These are phyloP conservation scores for Smittia sp. DNA, from an alignment of 2,888 invertebrate genomes.

Conservation along the genomic window DNA sequence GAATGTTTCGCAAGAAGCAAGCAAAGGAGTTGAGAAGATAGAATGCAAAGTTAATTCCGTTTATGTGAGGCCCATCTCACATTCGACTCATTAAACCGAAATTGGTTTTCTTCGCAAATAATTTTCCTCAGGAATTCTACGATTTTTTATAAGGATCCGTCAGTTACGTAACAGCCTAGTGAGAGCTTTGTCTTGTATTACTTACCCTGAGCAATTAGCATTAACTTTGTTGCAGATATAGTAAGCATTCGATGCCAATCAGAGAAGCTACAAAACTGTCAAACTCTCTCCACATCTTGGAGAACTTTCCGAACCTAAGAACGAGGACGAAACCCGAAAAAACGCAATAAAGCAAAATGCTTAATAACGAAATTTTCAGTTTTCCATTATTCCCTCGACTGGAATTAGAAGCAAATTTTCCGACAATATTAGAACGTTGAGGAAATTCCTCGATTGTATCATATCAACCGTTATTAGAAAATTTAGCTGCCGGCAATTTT, in stretches of 20 bases:
- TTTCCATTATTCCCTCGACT: not conserved
- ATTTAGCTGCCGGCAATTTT: conserved; percentile 4
- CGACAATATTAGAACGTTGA: not conserved
- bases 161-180: not conserved
- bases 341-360: not conserved
- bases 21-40: conserved; percentile 4
- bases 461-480: conserved; percentile 34
- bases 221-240: not conserved
- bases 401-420: conserved; percentile 3
- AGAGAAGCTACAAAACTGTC: not conserved
- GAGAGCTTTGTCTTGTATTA: not conserved
- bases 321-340: not conserved
- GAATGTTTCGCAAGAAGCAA: conserved; percentile 20
- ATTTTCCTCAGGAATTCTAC: conserved; percentile 12
- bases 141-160: not conserved
- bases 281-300: not conserved
- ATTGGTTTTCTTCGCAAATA: conserved; percentile 33
- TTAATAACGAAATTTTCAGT: conserved; percentile 24
- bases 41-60: not conserved
- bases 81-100: conserved; percentile 37
- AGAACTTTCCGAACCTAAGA: not conserved
- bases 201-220: too few relatives aligned
- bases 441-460: conserved; percentile 33
- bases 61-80: conserved; percentile 5
- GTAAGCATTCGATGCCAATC: not conserved